These are phyloP conservation scores for Hyperopisus bebe DNA, from an alignment of 2,113 vertebrate species.

Conservation along the genomic window DNA sequence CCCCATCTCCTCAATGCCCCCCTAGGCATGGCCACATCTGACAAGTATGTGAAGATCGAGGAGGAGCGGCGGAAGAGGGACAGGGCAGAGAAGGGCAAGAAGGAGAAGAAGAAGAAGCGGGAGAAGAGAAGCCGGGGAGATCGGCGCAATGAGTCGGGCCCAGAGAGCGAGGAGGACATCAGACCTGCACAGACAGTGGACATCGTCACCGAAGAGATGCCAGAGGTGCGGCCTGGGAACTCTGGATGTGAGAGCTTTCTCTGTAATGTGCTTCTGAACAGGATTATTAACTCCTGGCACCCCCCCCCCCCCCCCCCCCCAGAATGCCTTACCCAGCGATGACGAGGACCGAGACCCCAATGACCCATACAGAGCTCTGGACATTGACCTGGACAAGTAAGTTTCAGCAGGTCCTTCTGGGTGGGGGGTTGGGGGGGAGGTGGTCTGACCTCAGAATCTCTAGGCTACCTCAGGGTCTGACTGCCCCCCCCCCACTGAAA, in stretches of 20 bases:
- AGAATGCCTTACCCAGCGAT: conserved; percentile 97
- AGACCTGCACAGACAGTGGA: conserved; percentile 88
- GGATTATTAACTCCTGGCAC: background rate
- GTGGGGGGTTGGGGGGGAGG: too few relatives aligned
- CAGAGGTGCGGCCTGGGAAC: conserved; percentile 66
- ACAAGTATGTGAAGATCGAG: conserved; percentile 91
- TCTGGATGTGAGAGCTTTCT: background rate
- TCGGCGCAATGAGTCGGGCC: conserved; percentile 70
- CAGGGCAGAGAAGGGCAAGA: conserved; percentile 79
- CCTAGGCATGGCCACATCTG: conserved; percentile 84
- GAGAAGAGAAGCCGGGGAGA: conserved; percentile 48
- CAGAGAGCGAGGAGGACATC: conserved; percentile 94
- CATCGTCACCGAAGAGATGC: conserved; percentile 97
- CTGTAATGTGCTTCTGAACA: background rate
- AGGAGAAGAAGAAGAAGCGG: conserved; percentile 72
- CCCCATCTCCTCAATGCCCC: background rate
- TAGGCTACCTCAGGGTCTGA: background rate
- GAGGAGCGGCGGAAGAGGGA: conserved; percentile 83
- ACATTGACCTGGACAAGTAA: conserved; percentile 95
- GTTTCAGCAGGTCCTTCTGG: conserved; percentile 43
- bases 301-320: background rate
- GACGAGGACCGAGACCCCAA: conserved; percentile 98
- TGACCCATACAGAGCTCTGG: conserved; percentile 92
- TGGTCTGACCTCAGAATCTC: too few relatives aligned
- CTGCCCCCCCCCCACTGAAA: background rate